Percentiles rank a stretch among this genome's conserved stretches.
Evolutionary conservation across 1,140 invertebrate genomes (phyloP).

Genomic region (Drosophila nebulosa): DNA sequence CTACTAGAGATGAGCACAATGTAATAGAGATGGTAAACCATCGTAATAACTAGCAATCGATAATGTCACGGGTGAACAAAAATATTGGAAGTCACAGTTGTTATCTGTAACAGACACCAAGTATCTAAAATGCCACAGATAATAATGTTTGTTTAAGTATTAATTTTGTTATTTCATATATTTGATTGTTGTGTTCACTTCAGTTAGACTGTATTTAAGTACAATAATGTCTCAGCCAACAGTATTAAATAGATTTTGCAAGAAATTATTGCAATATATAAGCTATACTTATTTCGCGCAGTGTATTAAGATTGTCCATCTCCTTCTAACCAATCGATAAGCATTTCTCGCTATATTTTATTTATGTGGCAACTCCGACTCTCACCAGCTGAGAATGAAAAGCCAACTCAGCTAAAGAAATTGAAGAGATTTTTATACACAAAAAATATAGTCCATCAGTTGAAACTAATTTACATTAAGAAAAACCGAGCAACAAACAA

Average conservation of each 20-base stretch:
- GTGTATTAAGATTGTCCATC: neutral
- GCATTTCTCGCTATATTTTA: neutral
- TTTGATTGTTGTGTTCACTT: too few species aligned
- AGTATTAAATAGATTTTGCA: too few species aligned
- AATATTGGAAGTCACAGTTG: neutral
- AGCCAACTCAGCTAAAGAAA: slow-evolving; percentile 55
- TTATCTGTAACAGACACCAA: too few species aligned
- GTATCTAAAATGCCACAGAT: too few species aligned
- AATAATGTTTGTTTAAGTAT: too few species aligned
- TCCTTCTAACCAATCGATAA: neutral
- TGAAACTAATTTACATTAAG: slow-evolving; percentile 24
- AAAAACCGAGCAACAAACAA: slow-evolving; percentile 39
- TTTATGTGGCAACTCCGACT: slow-evolving; percentile 5
- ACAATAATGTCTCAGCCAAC: too few species aligned
- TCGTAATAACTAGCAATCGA: neutral
- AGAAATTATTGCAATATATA: too few species aligned
- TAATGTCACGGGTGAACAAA: neutral
- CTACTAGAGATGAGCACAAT: neutral
- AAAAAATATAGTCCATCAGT: slow-evolving; percentile 46
- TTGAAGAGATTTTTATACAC: slow-evolving; percentile 65
- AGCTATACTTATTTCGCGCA: neutral
- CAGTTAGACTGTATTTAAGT: too few species aligned
- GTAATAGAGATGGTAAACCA: neutral
- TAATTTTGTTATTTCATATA: neutral
- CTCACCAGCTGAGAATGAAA: slow-evolving; percentile 60